phyloP scores from a whole-genome alignment of 2,797 vertebrate species.

The Falco naumanni region DNA sequence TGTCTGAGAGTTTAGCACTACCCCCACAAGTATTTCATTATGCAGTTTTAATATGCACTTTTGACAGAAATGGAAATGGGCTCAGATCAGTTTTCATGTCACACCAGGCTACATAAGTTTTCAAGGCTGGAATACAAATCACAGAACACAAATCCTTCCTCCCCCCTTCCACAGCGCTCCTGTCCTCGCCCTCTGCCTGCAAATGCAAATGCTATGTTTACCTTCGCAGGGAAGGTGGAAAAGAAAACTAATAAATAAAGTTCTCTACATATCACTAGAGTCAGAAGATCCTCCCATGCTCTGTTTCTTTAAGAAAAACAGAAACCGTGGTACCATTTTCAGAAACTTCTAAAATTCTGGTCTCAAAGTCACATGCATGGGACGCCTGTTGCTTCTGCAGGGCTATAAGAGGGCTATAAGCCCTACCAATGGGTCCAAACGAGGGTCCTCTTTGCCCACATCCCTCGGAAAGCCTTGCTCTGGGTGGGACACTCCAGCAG shows the following conservation, averaged over 20 bases:
- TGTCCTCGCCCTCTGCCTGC: background rate
- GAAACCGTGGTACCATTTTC: background rate
- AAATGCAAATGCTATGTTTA: constrained; percentile 5
- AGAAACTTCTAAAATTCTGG: background rate
- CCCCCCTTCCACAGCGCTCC: background rate
- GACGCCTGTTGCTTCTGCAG: background rate
- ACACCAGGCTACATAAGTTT: constrained; percentile 52
- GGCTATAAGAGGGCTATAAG: background rate
- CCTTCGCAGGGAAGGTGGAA: constrained; percentile 2
- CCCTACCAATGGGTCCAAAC: background rate
- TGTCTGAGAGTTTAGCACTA: constrained; percentile 72
- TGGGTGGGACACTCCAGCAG: background rate
- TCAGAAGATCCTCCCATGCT: background rate
- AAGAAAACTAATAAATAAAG: constrained; percentile 9
- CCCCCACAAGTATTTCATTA: constrained; percentile 70
- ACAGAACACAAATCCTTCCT: constrained; percentile 36
- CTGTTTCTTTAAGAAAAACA: background rate
- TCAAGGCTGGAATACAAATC: constrained; percentile 64
- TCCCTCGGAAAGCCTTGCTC: background rate
- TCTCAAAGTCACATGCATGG: background rate
- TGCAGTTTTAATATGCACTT: constrained; percentile 63
- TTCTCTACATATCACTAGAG: background rate
- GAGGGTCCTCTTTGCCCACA: accelerated
- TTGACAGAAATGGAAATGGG: constrained; percentile 67
- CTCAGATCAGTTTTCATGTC: constrained; percentile 65